Evolutionary conservation across 2,113 vertebrate species (phyloP).

Genomic region (Alexandromys fortis): DNA sequence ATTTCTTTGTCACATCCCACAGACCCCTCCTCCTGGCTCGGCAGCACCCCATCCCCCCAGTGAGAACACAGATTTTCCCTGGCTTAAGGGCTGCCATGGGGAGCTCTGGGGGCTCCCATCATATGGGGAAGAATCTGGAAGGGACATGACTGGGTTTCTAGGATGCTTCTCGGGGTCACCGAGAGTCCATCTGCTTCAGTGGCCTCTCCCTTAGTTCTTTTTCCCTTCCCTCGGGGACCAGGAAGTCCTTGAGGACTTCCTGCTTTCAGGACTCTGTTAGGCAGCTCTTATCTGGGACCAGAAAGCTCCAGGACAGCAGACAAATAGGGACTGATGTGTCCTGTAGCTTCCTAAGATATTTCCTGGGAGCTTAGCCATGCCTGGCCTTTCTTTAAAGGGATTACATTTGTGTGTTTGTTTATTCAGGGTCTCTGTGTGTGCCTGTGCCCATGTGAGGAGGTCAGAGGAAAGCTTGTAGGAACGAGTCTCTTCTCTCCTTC

Average conservation of each 20-base stretch:
- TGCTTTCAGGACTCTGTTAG: conserved; percentile 54
- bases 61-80: neutral
- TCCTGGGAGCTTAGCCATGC: neutral
- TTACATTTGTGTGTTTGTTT: neutral
- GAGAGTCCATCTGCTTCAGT: neutral
- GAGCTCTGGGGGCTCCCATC: neutral
- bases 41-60: neutral
- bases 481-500: neutral
- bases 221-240: neutral
- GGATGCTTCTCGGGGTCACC: neutral
- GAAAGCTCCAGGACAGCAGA: neutral
- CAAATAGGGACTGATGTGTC: neutral
- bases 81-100: neutral
- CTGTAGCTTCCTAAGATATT: neutral
- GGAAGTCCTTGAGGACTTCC: conserved; percentile 2
- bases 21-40: neutral
- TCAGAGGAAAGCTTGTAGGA: neutral
- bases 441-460: too few relatives aligned
- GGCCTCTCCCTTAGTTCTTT: neutral
- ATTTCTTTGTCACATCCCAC: neutral
- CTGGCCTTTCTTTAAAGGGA: neutral
- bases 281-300: neutral
- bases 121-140: neutral
- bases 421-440: neutral
- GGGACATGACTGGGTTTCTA: neutral